Evolutionary conservation across 2,797 vertebrate genomes (phyloP).

Genomic region (Fistularia commersonii): DNA sequence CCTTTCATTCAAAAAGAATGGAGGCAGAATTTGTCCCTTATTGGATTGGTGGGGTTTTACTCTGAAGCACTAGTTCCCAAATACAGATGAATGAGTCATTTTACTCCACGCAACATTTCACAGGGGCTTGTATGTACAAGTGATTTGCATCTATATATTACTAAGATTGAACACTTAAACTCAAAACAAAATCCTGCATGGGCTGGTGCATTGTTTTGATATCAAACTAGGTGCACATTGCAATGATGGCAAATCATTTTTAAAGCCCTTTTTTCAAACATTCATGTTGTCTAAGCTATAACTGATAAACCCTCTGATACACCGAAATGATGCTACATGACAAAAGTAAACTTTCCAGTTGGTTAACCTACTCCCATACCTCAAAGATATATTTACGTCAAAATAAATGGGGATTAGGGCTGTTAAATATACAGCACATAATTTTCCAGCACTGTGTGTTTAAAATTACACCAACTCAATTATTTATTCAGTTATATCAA

Average conservation of each 20-base stretch:
- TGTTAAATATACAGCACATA: too few relatives aligned
- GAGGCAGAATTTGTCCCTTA: conserved; percentile 7
- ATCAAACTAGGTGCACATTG: conserved; percentile 6
- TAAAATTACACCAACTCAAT: too few relatives aligned
- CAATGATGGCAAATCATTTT: not conserved
- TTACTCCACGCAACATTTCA: conserved; percentile 9
- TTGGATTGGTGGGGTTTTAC: conserved; percentile 8
- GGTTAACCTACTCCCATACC: too few relatives aligned
- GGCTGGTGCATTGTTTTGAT: not conserved
- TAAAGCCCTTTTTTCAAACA: too few relatives aligned
- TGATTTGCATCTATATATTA: conserved; percentile 20
- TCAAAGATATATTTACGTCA: too few relatives aligned
- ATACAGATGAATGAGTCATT: conserved; percentile 23
- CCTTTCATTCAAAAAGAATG: conserved; percentile 10
- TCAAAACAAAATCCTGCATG: not conserved
- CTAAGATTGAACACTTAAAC: not conserved
- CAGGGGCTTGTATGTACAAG: not conserved
- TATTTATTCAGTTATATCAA: too few relatives aligned
- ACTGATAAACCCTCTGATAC: not conserved
- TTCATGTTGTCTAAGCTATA: not conserved
- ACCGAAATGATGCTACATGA: too few relatives aligned
- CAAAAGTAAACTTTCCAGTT: too few relatives aligned
- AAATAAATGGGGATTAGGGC: too few relatives aligned
- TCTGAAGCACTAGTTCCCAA: conserved; percentile 11
- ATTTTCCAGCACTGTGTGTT: too few relatives aligned